Evolutionary conservation across 1,140 invertebrate species (phyloP).

Genomic region (Drosophila mauritiana): DNA sequence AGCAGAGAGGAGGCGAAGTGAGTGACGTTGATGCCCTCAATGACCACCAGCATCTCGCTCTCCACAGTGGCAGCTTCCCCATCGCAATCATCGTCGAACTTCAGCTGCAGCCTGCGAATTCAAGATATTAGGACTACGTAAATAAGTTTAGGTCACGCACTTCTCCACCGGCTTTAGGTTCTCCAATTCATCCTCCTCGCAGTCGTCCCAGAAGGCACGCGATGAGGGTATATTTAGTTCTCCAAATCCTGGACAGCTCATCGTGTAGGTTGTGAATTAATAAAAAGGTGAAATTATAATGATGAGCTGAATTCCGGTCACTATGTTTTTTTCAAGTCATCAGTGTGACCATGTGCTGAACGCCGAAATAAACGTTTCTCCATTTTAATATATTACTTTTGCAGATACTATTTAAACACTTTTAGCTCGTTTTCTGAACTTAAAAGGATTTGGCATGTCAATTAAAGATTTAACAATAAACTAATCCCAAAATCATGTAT

Average conservation of each 20-base stretch:
- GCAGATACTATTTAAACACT: background rate
- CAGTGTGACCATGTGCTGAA: conserved; percentile 18
- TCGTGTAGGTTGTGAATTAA: conserved; percentile 20
- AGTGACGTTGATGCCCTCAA: conserved; percentile 61
- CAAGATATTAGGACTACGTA: background rate
- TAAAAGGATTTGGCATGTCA: too few relatives aligned
- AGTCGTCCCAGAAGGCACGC: conserved; percentile 81
- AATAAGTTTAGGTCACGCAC: conserved; percentile 34
- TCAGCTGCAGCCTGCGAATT: conserved; percentile 43
- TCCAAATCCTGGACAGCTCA: conserved; percentile 79
- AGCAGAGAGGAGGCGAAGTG: conserved; percentile 55
- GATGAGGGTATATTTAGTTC: conserved; percentile 79
- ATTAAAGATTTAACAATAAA: too few relatives aligned
- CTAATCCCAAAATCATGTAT: too few relatives aligned
- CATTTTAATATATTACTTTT: too few relatives aligned
- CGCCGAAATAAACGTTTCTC: background rate
- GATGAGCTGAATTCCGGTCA: conserved; percentile 30
- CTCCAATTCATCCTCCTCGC: conserved; percentile 76
- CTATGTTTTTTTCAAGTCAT: conserved; percentile 51
- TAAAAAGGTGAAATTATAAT: conserved; percentile 2
- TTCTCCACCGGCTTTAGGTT: conserved; percentile 48
- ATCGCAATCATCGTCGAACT: conserved; percentile 36
- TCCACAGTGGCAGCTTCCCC: conserved; percentile 16
- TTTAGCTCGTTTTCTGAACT: background rate
- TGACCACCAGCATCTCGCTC: conserved; percentile 64